phyloP scores from a whole-genome alignment of 2,888 invertebrate genomes.

The Lomographa bimaculata region DNA sequence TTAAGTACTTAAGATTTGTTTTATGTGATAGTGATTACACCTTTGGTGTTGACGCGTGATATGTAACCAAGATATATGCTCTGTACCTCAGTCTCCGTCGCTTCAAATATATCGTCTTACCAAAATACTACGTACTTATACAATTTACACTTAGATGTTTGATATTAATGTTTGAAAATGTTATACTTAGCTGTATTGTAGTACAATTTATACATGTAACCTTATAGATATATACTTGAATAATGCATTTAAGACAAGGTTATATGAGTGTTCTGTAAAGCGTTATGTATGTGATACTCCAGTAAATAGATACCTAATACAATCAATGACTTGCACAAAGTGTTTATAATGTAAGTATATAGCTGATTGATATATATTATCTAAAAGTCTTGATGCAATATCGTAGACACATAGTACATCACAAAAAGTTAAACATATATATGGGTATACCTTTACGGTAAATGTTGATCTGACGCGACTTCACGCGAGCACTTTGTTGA shows the following conservation, averaged over 20 bases:
- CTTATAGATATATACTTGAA: constrained; percentile 15
- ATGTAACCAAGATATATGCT: constrained; percentile 24
- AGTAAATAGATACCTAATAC: too few relatives aligned
- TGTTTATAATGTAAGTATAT: too few relatives aligned
- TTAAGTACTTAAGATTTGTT: constrained; percentile 18
- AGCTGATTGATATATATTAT: too few relatives aligned
- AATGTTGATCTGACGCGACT: too few relatives aligned
- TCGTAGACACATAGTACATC: too few relatives aligned
- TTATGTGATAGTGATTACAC: constrained; percentile 25
- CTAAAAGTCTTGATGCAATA: too few relatives aligned
- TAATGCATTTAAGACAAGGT: constrained; percentile 29
- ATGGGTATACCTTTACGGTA: too few relatives aligned
- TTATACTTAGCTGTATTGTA: constrained; percentile 23
- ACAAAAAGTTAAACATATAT: too few relatives aligned
- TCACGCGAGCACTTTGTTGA: too few relatives aligned
- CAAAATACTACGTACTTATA: constrained; percentile 12
- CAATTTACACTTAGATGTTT: constrained; percentile 20
- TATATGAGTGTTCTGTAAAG: constrained; percentile 4
- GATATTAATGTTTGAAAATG: constrained; percentile 19
- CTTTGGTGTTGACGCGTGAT: constrained; percentile 28
- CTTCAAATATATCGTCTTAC: constrained; percentile 10
- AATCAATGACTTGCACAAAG: too few relatives aligned
- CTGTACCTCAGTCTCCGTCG: constrained; percentile 15
- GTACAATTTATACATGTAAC: constrained; percentile 22
- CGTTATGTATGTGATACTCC: constrained; percentile 22